Evolutionary conservation across 2,797 vertebrate genomes (phyloP), one percentile per base, ranked within the genome.

Genomic region (Falco novaeseelandiae): DNA sequence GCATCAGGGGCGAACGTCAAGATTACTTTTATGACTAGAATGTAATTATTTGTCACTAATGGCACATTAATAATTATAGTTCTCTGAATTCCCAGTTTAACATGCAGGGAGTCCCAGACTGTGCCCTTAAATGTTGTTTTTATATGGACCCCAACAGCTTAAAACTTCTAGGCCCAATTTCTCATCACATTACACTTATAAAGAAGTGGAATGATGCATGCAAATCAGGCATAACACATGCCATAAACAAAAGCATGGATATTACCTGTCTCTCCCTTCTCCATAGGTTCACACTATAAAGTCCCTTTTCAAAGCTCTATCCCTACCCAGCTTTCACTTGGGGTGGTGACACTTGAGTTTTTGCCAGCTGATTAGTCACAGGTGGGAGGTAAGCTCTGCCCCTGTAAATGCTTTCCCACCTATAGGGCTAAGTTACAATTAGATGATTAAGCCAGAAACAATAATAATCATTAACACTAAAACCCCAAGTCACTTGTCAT

Each of bases 331-430:
- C 48, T 78, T 89, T 95, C 69, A 0, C 89, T 14, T 48, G 42
- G 20, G 86, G 87, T 87, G 74, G 61, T 8, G 23, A 73, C 79
- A 83, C 95, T 96, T 93, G 71, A 96, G 70, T 29, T 77, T 70
- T 79, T 89, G 62, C 34, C 38, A 55, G 84, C 42, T 96, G 94
- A 96, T 97, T 96, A 97, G 34, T 74, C 32, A 54, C 78, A 80
- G 74, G 78, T 80, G 48, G 83, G 34, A 95, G 57, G 83, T 36
- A 57, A 96, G 27, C 34, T 62, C 65, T 92, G 38, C 44, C 49
- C 36, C 26, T 34, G n/a, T 83, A 93, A 96, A 91, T 89, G 61
- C 46, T 67, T 89, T 97, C 71, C 94, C 93, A 78, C 95, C 95
- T 79, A 40, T 54, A 65, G 89, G 65, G 90, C 76, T 57, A 87